Base-by-base conservation (phyloP, 2,888 invertebrate genomes). In the Apotomis betuletana region DNA sequence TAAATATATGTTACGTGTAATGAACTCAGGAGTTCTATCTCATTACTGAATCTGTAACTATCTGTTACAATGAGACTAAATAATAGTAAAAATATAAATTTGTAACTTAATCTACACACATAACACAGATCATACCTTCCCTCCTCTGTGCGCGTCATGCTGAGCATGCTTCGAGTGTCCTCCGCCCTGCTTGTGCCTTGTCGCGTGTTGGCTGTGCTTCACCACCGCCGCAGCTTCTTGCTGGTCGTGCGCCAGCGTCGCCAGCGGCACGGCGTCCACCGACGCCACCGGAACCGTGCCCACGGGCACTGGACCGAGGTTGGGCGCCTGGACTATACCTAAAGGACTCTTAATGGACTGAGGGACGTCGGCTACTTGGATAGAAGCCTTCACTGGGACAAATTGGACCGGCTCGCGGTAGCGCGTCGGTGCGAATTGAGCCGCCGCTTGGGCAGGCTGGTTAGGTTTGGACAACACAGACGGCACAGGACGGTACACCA, bases 151-250 rank as follows among this genome's bases (percentile, higher is more conserved):
- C 0, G 87, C 90, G 74, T 94, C 88, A 75, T 95, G 94, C 15
- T 93, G 91, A 0, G 87, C 89, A 59, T 94, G 94, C 27, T 94
- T 90, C 13, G 91, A 88, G 54, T 94, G 91, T 0, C 95, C 95
- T 0, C 94, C 95, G 0, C 94, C 94, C 3, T 91, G 88, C 59
- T 90, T 83, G 60, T 90, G 85, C 4, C 87, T 87, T 44, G 87
- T 86, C 3, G 83, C 84, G 68, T 90, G 87, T 3, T 83, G 84
- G 74, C 87, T 85, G 52, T 87, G 85, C 0, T 88, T 89, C 85
- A 52, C 80, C n/a, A 85, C 85, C 55, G 85, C 83, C 0, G 87
- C 83, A 0, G 86, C 81, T 3, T 80, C 78, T 46, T 82, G 74
- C 76, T 80, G 81, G 74, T 89, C 89, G 5, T 49, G 5, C 9